A percentile compares a stretch with the other conserved stretches of the same genome.
Evolutionary conservation across 2,797 vertebrate species (phyloP).

Genomic region (Schizopygopsis pylzovi): DNA sequence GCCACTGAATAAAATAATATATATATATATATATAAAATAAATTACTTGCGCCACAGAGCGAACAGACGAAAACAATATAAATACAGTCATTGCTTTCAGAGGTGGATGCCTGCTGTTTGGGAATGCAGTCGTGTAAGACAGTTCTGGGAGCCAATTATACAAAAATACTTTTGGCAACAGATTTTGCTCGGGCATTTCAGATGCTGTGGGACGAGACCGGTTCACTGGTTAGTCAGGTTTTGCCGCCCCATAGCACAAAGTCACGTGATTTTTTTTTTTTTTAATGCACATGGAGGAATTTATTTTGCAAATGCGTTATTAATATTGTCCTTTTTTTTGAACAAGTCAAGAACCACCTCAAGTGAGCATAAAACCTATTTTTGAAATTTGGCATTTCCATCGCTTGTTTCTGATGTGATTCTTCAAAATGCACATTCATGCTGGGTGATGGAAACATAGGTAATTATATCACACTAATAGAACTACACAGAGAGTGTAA

Average conservation of each 20-base stretch:
- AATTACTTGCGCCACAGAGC: not conserved
- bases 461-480: not conserved
- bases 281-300: too few species aligned
- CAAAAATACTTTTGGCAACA: not conserved
- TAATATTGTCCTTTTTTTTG: too few species aligned
- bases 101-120: not conserved
- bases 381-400: too few species aligned
- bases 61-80: not conserved
- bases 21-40: not conserved
- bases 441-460: too few species aligned
- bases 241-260: too few species aligned
- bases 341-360: too few species aligned
- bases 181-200: not conserved
- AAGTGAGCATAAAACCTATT: too few species aligned
- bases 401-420: too few species aligned
- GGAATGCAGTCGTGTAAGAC: not conserved
- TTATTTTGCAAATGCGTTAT: too few species aligned
- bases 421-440: too few species aligned
- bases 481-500: not conserved
- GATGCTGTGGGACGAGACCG: too few species aligned
- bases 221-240: too few species aligned
- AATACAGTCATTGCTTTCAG: not conserved
- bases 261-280: not conserved
- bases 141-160: not conserved
- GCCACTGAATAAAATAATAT: not conserved